Evolutionary conservation across 2,888 invertebrate species (phyloP).

Genomic region (Calliphora vomitoria): DNA sequence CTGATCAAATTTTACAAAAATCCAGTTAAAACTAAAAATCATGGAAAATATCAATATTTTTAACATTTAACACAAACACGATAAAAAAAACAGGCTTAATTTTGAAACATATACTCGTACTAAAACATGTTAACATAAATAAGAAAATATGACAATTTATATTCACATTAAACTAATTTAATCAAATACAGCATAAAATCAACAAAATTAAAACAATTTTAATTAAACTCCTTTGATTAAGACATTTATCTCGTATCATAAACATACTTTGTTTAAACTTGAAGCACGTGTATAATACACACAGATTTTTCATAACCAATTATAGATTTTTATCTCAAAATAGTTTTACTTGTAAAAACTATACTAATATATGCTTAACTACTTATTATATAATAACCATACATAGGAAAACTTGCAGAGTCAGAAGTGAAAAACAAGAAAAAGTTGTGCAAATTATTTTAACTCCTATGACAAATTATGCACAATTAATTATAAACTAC

Average conservation of each 20-base stretch:
- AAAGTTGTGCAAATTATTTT: slow-evolving; percentile 22
- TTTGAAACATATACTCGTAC: background rate
- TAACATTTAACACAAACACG: background rate
- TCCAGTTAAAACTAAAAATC: background rate
- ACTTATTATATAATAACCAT: slow-evolving; percentile 6
- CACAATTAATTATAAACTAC: slow-evolving; percentile 54
- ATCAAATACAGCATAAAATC: background rate
- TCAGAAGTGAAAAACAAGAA: background rate
- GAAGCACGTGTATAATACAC: slow-evolving; percentile 9
- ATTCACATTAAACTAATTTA: no score
- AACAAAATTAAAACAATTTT: background rate
- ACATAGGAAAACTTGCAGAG: background rate
- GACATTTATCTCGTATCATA: slow-evolving; percentile 38
- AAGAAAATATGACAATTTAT: no score
- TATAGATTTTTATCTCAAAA: slow-evolving; percentile 40
- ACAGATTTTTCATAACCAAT: slow-evolving; percentile 39
- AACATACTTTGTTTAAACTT: background rate
- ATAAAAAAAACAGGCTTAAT: background rate
- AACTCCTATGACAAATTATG: slow-evolving; percentile 53
- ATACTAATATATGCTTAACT: background rate
- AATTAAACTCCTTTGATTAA: slow-evolving; percentile 36
- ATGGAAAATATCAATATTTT: background rate
- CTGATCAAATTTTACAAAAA: background rate
- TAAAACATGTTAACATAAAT: no score
- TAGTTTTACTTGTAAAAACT: slow-evolving; percentile 6